These are phyloP conservation scores for Zygothrica quintamaculata DNA, from an alignment of 2,888 invertebrate species.

Conservation along the genomic window DNA sequence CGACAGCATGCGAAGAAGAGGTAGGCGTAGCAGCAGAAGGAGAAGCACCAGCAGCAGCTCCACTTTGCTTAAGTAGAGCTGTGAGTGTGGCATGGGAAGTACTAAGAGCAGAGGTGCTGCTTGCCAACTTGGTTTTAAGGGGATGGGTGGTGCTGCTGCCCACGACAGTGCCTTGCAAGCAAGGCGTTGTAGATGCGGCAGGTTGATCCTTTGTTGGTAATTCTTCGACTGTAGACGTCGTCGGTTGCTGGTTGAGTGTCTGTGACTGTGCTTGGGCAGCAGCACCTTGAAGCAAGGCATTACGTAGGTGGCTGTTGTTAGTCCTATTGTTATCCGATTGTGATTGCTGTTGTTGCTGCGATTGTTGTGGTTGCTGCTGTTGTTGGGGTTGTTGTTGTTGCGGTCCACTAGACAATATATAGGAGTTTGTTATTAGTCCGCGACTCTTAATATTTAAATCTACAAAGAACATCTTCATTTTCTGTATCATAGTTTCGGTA, in stretches of 20 bases:
- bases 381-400: conserved; percentile 52
- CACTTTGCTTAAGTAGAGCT: conserved; percentile 81
- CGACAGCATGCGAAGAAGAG: no score
- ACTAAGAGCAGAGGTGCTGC: conserved; percentile 81
- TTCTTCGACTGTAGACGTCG: conserved; percentile 40
- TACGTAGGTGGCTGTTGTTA: conserved; percentile 81
- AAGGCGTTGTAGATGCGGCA: conserved; percentile 45
- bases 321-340: conserved; percentile 25
- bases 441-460: conserved; percentile 84
- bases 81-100: conserved; percentile 84
- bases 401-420: conserved; percentile 61
- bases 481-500: conserved; percentile 87
- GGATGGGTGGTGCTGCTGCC: conserved; percentile 70
- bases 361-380: conserved; percentile 11
- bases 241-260: conserved; percentile 6
- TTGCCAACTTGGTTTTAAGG: no score
- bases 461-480: conserved; percentile 86
- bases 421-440: conserved; percentile 83
- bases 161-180: conserved; percentile 64
- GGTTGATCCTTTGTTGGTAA: conserved; percentile 46
- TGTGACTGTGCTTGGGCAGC: conserved; percentile 36
- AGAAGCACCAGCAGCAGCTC: conserved; percentile 8
- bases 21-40: background rate
- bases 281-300: conserved; percentile 81
- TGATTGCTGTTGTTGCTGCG: conserved; percentile 51